Percentiles rank a stretch among this genome's conserved stretches.
Conservation (phyloP, 2,888 invertebrate species). For the Clivina fossor region DNA sequence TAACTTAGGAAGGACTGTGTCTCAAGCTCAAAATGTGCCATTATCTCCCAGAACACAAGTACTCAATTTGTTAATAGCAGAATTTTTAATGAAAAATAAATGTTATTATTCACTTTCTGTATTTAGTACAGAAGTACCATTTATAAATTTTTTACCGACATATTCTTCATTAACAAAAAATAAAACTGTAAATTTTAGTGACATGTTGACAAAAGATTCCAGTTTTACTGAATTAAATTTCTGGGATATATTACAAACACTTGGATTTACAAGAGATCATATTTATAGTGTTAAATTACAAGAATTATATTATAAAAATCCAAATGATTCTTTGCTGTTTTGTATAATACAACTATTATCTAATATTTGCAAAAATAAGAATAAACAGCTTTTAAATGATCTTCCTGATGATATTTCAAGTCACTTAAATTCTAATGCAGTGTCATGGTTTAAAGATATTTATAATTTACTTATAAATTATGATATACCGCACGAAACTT, state of each 20-base stretch:
- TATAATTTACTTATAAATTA: conserved; percentile 32
- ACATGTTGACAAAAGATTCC: conserved; percentile 40
- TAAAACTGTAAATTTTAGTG: conserved; percentile 1
- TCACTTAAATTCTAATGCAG: conserved; percentile 22
- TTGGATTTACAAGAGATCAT: conserved; percentile 43
- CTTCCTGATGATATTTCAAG: too few species aligned
- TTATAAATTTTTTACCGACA: conserved; percentile 57
- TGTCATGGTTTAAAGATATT: conserved; percentile 25
- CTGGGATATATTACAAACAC: conserved; percentile 54
- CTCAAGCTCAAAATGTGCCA: conserved; percentile 46
- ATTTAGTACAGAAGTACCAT: conserved; percentile 62
- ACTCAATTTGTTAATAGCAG: conserved; percentile 62
- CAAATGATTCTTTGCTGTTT: conserved; percentile 40
- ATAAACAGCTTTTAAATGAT: too few species aligned
- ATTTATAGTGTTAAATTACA: conserved; percentile 40
- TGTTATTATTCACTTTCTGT: conserved; percentile 62
- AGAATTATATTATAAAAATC: conserved; percentile 37
- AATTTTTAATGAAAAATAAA: conserved; percentile 61
- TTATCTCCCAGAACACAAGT: conserved; percentile 60
- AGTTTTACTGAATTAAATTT: conserved; percentile 55
- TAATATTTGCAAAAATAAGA: conserved; percentile 19
- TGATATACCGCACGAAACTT: conserved; percentile 30
- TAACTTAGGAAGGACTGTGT: conserved; percentile 50
- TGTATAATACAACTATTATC: conserved; percentile 40
- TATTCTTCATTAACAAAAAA: conserved; percentile 45